Conservation (phyloP, 2,113 vertebrate species). For the Colossoma macropomum region DNA sequence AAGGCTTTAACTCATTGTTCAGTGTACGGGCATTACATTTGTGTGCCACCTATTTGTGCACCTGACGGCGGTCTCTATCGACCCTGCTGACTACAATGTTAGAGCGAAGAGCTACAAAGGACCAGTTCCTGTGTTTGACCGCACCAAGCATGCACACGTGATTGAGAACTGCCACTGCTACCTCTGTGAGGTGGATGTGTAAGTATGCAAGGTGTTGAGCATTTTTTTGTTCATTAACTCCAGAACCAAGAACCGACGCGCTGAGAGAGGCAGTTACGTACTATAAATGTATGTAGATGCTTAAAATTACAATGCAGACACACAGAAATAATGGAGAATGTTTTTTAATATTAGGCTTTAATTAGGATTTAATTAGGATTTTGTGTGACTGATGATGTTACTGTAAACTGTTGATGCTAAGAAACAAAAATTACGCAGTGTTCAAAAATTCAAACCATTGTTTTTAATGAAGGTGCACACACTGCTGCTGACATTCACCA, state of each 20-base stretch:
- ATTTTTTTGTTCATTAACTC: no score
- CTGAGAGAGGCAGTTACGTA: neutral
- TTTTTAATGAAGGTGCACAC: no score
- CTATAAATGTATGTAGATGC: no score
- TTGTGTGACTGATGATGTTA: no score
- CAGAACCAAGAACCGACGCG: neutral
- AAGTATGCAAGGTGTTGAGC: conserved; percentile 70
- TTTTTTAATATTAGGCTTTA: no score
- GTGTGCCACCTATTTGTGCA: conserved; percentile 88
- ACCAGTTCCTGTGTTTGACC: conserved; percentile 86
- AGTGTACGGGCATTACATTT: conserved; percentile 91
- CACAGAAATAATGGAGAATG: no score
- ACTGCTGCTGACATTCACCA: no score
- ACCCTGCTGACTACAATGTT: conserved; percentile 92
- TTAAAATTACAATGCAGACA: no score
- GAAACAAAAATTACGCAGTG: no score
- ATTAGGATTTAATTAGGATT: no score
- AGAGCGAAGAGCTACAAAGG: conserved; percentile 83
- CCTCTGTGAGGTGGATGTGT: conserved; percentile 96
- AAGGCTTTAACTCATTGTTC: conserved; percentile 56
- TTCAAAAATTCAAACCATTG: no score
- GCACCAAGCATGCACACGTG: conserved; percentile 88
- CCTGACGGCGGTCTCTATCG: conserved; percentile 88
- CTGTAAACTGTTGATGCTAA: no score
- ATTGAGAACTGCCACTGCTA: conserved; percentile 98